These are phyloP conservation scores for Apotomis capreana DNA, from an alignment of 2,888 invertebrate genomes.

Conservation along the genomic window DNA sequence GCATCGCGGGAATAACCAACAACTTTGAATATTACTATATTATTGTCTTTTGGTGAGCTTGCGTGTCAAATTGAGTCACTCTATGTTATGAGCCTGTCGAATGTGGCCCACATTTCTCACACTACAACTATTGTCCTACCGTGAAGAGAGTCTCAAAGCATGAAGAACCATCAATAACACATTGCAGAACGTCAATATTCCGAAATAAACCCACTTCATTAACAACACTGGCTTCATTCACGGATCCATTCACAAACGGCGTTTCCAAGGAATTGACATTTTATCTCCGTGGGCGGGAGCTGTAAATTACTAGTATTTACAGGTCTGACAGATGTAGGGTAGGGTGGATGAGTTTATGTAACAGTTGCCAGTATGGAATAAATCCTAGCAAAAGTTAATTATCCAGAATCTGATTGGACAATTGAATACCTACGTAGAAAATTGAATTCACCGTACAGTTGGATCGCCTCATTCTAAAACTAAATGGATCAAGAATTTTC, in stretches of 20 bases:
- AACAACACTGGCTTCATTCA: slow-evolving; percentile 9
- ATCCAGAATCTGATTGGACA: no score
- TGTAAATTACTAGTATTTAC: slow-evolving; percentile 52
- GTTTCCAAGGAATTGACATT: slow-evolving; percentile 52
- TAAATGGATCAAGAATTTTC: no score
- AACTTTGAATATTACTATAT: no score
- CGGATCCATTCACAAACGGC: slow-evolving; percentile 19
- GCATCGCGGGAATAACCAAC: no score
- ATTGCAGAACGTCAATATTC: slow-evolving; percentile 30
- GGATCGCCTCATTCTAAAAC: no score
- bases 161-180: slow-evolving; percentile 13
- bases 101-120: background rate
- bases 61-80: no score
- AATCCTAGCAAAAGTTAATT: background rate
- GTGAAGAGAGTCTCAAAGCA: no score
- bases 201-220: slow-evolving; percentile 22
- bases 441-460: no score
- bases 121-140: no score
- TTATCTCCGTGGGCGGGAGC: slow-evolving; percentile 47
- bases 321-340: slow-evolving; percentile 43
- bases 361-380: background rate
- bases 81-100: background rate
- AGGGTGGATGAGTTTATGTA: slow-evolving; percentile 28
- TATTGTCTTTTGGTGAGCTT: no score
- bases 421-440: no score